Evolutionary conservation across 2,113 vertebrate species (phyloP).

Genomic region (Sebastes schlegelii): DNA sequence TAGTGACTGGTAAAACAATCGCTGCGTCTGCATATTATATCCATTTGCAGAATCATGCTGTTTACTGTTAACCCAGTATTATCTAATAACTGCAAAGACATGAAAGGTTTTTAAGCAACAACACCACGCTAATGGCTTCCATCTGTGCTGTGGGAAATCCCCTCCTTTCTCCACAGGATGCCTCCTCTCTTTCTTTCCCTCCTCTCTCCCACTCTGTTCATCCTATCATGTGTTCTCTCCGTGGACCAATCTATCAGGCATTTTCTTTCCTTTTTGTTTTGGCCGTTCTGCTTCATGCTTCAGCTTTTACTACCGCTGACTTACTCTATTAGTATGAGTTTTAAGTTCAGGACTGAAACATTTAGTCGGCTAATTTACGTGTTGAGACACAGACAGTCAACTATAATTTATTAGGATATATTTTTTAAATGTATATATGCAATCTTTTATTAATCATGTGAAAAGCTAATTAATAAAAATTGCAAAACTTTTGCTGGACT

Average conservation of each 20-base stretch:
- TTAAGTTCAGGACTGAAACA: conserved; percentile 33
- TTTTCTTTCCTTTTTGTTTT: conserved; percentile 68
- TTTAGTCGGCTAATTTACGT: not conserved
- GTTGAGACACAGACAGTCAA: not conserved
- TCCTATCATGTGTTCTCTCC: conserved; percentile 74
- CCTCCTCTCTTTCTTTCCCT: conserved; percentile 69
- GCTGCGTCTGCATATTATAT: conserved; percentile 74
- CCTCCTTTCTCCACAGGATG: conserved; percentile 79
- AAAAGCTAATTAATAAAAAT: conserved; percentile 9
- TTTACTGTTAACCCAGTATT: conserved; percentile 81
- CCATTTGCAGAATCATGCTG: conserved; percentile 76
- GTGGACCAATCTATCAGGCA: conserved; percentile 66
- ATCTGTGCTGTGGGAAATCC: conserved; percentile 83
- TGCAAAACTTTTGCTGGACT: not conserved
- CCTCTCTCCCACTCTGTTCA: conserved; percentile 67
- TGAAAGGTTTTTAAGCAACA: conserved; percentile 82
- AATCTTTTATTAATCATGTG: conserved; percentile 3
- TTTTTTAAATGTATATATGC: not conserved
- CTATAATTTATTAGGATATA: conserved; percentile 14
- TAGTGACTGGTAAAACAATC: conserved; percentile 69
- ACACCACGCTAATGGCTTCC: conserved; percentile 81
- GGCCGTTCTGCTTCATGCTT: conserved; percentile 33
- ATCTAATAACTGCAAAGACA: conserved; percentile 82
- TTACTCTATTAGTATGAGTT: conserved; percentile 31
- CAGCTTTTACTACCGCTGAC: conserved; percentile 48